Evolutionary conservation across 2,113 vertebrate genomes (phyloP), one percentile per base, ranked within the genome.

Genomic region (Rhineura floridana): DNA sequence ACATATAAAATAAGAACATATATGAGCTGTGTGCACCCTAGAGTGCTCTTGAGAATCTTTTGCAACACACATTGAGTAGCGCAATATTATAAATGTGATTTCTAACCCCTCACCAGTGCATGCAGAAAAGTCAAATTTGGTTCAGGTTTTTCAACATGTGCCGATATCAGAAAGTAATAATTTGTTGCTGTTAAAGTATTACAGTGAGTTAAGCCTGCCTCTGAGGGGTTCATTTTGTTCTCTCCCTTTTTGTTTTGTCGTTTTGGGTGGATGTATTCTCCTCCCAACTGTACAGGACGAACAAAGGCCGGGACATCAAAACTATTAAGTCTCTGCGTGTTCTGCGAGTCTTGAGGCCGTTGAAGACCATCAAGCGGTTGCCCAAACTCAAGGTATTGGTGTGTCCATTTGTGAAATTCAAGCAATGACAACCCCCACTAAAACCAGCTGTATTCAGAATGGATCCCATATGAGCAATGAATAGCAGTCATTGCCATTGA

Each of bases 261-360:
- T 93, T 93, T 93, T 89, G 88, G 91, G 91, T 86, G 90, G 7
- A 1, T 0, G 80, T 72, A 94, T 90, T 92, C 75, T 92, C 79
- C 73, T 39, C 93, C 63, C 0, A 0, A 87, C 0, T 0, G 0
- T 87, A 63, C 95, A 99, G 99, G 95, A 99, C 98, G 91, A 99
- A 98, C 96, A 99, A 99, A 96, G 99, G 98, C 6, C 96, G 98
- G 39, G 98, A 99, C 96, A 99, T 99, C 93, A 99, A 99, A 96
- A 99, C 99, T 80, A 99, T 99, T 95, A 99, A 99, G 94, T 99
- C 99, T 83, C 97, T 99, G 44, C 97, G 99, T 88, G 99, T 99
- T 52, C 94, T 99, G 12, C 97, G 99, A 23, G 99, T 99, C 77
- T 97, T 99, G 89, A 96, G 99, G 89, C 99, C 99, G 0, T 96